Conservation (phyloP, 2,113 vertebrate genomes). For the Melanerpes aurifrons region DNA sequence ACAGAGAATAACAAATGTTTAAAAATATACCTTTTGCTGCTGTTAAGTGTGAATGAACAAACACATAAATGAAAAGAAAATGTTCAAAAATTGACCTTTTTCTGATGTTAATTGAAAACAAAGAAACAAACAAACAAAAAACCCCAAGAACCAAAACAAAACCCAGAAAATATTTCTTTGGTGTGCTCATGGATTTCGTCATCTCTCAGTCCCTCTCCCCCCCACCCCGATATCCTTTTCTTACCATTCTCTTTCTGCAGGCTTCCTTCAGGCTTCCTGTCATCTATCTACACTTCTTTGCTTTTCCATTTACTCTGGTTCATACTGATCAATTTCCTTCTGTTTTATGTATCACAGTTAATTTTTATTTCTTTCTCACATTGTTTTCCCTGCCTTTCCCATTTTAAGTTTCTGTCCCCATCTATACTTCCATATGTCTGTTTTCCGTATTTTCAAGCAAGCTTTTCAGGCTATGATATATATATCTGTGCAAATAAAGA, state of each 20-base stretch:
- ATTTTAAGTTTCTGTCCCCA: background rate
- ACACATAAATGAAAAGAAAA: background rate
- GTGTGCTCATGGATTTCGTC: background rate
- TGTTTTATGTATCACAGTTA: background rate
- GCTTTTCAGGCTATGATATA: background rate
- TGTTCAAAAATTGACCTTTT: background rate
- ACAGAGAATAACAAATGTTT: background rate
- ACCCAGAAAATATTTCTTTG: background rate
- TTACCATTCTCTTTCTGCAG: conserved; percentile 56
- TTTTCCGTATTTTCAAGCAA: background rate
- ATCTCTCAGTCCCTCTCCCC: background rate
- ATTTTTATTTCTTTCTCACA: background rate
- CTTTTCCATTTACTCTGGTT: conserved; percentile 24
- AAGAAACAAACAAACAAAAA: background rate
- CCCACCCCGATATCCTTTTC: conserved; percentile 7
- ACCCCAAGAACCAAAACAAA: background rate
- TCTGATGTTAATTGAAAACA: background rate
- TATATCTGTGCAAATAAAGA: background rate
- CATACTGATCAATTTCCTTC: conserved; percentile 52
- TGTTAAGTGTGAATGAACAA: background rate
- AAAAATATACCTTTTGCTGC: background rate
- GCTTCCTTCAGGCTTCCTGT: conserved; percentile 52
- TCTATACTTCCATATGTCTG: background rate
- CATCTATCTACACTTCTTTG: conserved; percentile 6
- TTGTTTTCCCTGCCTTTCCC: background rate